Evolutionary conservation across 2,888 invertebrate genomes (phyloP).

Genomic region (Aproaerema taeniolella): DNA sequence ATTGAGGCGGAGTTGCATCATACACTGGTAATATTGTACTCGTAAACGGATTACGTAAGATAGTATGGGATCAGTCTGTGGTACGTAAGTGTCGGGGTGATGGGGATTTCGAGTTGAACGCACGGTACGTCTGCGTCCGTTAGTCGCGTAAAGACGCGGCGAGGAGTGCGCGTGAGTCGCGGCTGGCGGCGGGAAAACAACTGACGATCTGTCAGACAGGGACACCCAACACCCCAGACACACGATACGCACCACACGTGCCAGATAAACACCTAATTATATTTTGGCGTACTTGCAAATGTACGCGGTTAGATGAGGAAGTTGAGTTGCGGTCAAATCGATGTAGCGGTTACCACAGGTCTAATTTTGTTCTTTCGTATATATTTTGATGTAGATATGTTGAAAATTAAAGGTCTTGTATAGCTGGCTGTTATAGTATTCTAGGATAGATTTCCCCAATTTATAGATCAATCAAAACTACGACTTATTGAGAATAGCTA

Average conservation of each 20-base stretch:
- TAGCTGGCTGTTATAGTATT: too few relatives aligned
- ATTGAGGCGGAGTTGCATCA: conserved; percentile 66
- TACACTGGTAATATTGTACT: conserved; percentile 16
- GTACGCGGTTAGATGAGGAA: neutral
- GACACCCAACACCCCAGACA: conserved; percentile 15
- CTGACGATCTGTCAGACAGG: conserved; percentile 31
- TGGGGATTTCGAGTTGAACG: conserved; percentile 24
- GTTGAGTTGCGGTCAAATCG: too few relatives aligned
- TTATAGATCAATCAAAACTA: too few relatives aligned
- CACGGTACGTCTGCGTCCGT: conserved; percentile 19
- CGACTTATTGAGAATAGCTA: too few relatives aligned
- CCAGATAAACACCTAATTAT: too few relatives aligned
- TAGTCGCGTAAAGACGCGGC: conserved; percentile 25
- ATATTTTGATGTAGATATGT: too few relatives aligned
- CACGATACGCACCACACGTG: conserved; percentile 39
- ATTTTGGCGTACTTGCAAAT: conserved; percentile 1
- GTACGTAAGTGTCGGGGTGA: neutral
- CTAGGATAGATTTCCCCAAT: too few relatives aligned
- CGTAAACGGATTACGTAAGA: conserved; percentile 10
- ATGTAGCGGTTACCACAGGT: too few relatives aligned
- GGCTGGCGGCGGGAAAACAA: conserved; percentile 44
- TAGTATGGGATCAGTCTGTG: neutral
- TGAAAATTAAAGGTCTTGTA: too few relatives aligned
- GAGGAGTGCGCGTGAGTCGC: conserved; percentile 41
- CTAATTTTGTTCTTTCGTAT: too few relatives aligned